Conservation (phyloP, 2,113 vertebrate genomes). For the Shinisaurus crocodilurus region DNA sequence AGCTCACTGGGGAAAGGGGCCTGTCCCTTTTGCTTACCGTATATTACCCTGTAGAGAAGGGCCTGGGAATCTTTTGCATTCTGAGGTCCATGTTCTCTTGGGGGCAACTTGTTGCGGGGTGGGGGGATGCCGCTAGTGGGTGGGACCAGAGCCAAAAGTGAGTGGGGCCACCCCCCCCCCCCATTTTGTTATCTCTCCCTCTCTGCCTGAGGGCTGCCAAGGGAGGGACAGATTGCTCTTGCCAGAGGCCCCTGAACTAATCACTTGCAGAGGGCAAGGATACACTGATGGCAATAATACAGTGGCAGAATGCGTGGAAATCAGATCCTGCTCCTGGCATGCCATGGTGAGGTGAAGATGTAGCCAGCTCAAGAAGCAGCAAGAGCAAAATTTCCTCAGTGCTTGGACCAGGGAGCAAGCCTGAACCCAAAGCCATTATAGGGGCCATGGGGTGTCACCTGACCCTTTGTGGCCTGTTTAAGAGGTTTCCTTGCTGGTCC, state of each 20-base stretch:
- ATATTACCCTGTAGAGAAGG: not conserved
- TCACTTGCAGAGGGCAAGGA: too few species aligned
- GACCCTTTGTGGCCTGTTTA: not conserved
- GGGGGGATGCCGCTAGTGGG: too few species aligned
- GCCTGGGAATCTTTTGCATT: not conserved
- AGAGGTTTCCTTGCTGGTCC: not conserved
- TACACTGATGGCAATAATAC: not conserved
- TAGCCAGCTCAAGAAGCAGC: not conserved
- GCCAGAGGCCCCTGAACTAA: too few species aligned
- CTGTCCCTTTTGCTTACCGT: not conserved
- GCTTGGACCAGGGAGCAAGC: not conserved
- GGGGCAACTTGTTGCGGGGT: too few species aligned
- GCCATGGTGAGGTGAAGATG: not conserved
- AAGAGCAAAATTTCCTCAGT: not conserved
- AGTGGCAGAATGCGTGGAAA: not conserved
- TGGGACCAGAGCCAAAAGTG: too few species aligned
- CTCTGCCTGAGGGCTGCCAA: too few species aligned
- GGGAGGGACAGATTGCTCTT: too few species aligned
- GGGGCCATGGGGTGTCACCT: not conserved
- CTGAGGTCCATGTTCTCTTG: not conserved
- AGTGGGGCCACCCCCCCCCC: too few species aligned
- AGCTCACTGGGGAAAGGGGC: not conserved
- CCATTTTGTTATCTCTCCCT: too few species aligned
- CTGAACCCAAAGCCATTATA: not conserved
- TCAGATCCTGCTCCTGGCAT: not conserved